Conservation (phyloP, 2,888 invertebrate species). For the Andrena chrysosceles region DNA sequence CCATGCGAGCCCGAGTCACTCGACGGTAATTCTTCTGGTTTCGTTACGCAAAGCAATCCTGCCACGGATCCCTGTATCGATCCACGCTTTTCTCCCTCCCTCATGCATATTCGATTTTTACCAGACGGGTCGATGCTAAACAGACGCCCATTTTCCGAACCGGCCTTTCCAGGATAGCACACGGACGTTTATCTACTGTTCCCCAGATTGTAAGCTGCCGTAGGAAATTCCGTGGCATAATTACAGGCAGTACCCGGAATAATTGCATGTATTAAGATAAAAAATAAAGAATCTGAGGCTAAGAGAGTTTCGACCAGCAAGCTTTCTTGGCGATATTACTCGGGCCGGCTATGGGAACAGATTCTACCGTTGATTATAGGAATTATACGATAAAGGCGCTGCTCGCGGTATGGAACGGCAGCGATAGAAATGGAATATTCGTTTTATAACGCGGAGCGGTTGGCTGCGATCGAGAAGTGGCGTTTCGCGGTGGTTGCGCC, state of each 20-base stretch:
- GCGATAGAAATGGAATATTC: not conserved
- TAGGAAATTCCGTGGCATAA: slow-evolving; percentile 14
- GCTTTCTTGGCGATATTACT: not conserved
- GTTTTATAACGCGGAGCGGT: slow-evolving; percentile 5
- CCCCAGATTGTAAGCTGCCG: slow-evolving; percentile 10
- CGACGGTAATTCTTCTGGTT: slow-evolving; percentile 12
- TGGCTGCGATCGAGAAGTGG: slow-evolving; percentile 7
- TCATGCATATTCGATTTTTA: slow-evolving; percentile 28
- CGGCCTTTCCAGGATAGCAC: not conserved
- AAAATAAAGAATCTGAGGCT: not conserved
- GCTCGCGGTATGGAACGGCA: not conserved
- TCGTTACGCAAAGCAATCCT: not conserved
- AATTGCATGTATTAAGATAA: slow-evolving; percentile 26
- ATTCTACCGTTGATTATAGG: not conserved
- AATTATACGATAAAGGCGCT: not conserved
- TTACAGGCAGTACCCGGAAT: not conserved
- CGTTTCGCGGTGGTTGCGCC: slow-evolving; percentile 27
- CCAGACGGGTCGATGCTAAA: slow-evolving; percentile 5
- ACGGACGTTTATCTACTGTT: slow-evolving; percentile 7
- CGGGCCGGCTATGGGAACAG: not conserved
- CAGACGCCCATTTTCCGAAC: slow-evolving; percentile 13
- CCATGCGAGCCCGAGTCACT: not conserved
- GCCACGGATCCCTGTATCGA: not conserved
- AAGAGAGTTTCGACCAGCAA: not conserved
- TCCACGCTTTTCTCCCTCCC: not conserved